Evolutionary conservation across 2,113 vertebrate species (phyloP).

Genomic region (Atlantisia rogersi): DNA sequence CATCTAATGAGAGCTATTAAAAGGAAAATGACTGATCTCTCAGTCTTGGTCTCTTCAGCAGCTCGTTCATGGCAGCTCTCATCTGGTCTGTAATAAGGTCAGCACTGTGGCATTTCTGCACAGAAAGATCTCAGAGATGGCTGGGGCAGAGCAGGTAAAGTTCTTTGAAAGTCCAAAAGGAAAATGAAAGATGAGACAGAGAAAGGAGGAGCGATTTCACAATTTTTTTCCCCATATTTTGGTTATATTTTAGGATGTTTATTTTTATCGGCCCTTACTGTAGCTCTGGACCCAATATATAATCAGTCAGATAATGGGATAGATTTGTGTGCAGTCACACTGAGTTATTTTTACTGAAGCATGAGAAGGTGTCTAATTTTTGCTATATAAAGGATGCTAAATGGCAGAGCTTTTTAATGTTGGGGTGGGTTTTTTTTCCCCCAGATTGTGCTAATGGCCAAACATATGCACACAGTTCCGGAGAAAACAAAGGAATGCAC

Average conservation of each 20-base stretch:
- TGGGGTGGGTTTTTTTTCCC: not conserved
- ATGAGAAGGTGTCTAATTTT: slow-evolving; percentile 16
- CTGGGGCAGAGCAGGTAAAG: not conserved
- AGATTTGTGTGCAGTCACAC: not conserved
- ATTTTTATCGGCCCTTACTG: not conserved
- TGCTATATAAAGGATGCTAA: slow-evolving; percentile 26
- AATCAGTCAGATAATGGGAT: not conserved
- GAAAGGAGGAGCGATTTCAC: not conserved
- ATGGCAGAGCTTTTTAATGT: not conserved
- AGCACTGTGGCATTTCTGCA: not conserved
- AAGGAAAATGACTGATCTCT: not conserved
- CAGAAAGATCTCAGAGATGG: not conserved
- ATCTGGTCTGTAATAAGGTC: not conserved
- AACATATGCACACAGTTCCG: slow-evolving; percentile 34
- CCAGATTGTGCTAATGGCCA: slow-evolving; percentile 10
- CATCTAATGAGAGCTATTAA: not conserved
- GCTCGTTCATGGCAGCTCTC: not conserved
- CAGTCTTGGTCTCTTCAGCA: not conserved
- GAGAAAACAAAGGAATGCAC: slow-evolving; percentile 53
- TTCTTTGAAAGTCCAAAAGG: not conserved
- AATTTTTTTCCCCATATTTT: not conserved
- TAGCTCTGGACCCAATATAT: not conserved
- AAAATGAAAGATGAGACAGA: not conserved
- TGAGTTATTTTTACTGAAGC: slow-evolving; percentile 19
- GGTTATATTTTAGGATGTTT: not conserved